Conservation (phyloP, 1,140 invertebrate genomes). For the Drosophila obscura region DNA sequence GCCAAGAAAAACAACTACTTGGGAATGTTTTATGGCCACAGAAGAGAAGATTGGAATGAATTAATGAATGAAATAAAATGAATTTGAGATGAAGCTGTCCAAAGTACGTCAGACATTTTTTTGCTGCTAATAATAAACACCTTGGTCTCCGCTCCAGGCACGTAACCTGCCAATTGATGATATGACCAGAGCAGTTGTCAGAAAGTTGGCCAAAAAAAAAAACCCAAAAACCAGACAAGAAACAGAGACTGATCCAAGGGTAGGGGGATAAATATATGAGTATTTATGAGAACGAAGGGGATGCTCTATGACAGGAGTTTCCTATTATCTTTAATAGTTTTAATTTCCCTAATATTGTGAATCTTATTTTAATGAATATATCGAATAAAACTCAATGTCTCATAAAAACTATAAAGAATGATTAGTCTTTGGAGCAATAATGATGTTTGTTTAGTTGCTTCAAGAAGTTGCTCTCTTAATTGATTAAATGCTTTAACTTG, state of each 20-base stretch:
- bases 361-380: no score
- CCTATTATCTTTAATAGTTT: no score
- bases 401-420: no score
- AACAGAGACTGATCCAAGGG: background rate
- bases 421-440: no score
- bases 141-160: slow-evolving; percentile 42
- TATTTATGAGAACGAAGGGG: no score
- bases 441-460: no score
- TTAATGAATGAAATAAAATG: slow-evolving; percentile 2
- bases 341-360: no score
- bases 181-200: slow-evolving; percentile 44
- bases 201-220: slow-evolving; percentile 38
- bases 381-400: no score
- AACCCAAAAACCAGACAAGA: slow-evolving; percentile 9
- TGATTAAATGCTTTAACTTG: no score
- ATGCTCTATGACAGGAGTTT: no score
- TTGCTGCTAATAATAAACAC: slow-evolving; percentile 65
- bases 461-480: no score
- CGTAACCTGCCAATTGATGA: slow-evolving; percentile 47
- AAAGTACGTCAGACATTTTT: slow-evolving; percentile 62
- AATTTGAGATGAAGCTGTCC: slow-evolving; percentile 16
- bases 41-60: slow-evolving; percentile 5
- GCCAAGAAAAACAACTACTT: slow-evolving; percentile 42
- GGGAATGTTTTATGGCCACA: slow-evolving; percentile 39
- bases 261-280: background rate